These are phyloP conservation scores for Spatula clypeata DNA, from an alignment of 2,797 vertebrate genomes.

Conservation along the genomic window DNA sequence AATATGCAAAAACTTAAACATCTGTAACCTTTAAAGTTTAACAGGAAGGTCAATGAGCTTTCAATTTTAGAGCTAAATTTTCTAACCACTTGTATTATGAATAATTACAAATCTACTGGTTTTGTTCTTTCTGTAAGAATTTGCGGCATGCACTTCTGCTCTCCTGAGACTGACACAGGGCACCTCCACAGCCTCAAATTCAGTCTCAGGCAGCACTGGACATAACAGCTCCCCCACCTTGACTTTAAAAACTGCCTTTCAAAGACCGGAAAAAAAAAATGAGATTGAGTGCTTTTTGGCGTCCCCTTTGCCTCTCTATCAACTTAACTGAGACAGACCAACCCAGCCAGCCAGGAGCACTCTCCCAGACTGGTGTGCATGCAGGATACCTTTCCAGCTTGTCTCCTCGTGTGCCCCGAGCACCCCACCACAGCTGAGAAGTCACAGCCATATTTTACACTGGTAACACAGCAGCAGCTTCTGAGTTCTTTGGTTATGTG, in stretches of 20 bases:
- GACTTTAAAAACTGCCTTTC: not conserved
- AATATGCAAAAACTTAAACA: not conserved
- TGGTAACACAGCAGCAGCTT: not conserved
- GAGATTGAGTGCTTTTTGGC: not conserved
- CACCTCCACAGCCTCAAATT: not conserved
- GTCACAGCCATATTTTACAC: not conserved
- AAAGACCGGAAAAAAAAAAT: not conserved
- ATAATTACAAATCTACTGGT: not conserved
- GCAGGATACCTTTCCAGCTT: not conserved
- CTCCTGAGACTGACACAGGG: not conserved
- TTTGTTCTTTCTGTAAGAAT: not conserved
- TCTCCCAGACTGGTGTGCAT: rapidly evolving
- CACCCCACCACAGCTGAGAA: not conserved
- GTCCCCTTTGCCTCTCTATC: not conserved
- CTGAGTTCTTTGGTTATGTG: not conserved
- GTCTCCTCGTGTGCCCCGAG: rapidly evolving
- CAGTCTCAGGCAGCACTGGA: not conserved
- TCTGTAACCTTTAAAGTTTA: not conserved
- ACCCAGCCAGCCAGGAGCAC: not conserved
- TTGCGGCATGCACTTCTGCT: not conserved
- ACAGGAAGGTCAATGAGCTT: not conserved
- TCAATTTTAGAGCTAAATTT: not conserved
- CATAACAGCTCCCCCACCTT: not conserved
- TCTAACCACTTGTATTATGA: not conserved
- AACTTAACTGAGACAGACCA: not conserved